Base-by-base conservation (phyloP, 2,797 vertebrate species). In the Hybognathus amarus region DNA sequence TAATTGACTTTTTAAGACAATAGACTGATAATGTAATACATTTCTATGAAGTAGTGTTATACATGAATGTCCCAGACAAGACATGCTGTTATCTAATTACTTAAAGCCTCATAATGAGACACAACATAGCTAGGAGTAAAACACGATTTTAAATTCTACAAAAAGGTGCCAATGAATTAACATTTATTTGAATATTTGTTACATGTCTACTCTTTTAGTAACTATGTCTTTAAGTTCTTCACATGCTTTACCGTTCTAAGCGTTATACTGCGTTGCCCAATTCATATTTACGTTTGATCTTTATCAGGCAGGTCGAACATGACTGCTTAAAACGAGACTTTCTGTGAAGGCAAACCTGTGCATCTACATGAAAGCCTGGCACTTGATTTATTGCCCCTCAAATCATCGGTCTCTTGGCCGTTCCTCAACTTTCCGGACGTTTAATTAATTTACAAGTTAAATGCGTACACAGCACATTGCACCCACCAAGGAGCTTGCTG, bases 371-470 rank as follows among this genome's bases (percentile, higher is more conserved):
- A 87, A 90, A 91, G 83, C 92, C 92, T 93, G 93, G 90, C 91
- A 77, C 74, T 87, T 92, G 91, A 93, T 94, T 94, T 94, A 92
- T 91, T 89, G 89, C 68, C 0, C 66, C 88, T 89, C 88, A 90
- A 87, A 88, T 85, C 86, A 87, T 75, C 80, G 69, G 79, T 54
- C 82, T 86, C 85, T 89, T 94, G 93, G 93, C 92, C 77, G 85
- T 89, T 88, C 84, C 90, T 93, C 92, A 93, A 93, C 89, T 94
- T 94, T 94, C 93, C 91, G 85, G 83, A 85, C n/a, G 80, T 91
- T 92, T 93, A 93, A 95, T 94, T 92, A 92, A 93, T 94, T 91
- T 93, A 91, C 90, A 92, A 91, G 90, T 93, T 92, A 90, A 92
- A 92, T 89, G 93, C 92, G 90, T 89, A 89, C 87, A 91, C 90